Evolutionary conservation across 1,140 invertebrate genomes (phyloP).

Genomic region (Helicoverpa armigera): DNA sequence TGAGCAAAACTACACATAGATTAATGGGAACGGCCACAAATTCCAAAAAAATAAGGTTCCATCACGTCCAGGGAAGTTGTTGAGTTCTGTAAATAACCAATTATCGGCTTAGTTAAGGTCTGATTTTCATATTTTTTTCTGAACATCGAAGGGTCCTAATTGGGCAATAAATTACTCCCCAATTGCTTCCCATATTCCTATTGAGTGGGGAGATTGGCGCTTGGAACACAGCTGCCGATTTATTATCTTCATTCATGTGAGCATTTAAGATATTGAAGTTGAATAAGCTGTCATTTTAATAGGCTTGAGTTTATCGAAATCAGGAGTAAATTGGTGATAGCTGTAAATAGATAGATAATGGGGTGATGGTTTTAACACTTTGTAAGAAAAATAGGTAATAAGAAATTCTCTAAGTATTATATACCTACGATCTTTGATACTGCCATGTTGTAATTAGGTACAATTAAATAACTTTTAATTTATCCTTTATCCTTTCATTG

Average conservation of each 20-base stretch:
- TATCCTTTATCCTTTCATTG: no score
- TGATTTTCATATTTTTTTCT: constrained; percentile 58
- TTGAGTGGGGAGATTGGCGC: constrained; percentile 52
- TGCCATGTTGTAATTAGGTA: no score
- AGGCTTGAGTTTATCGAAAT: background rate
- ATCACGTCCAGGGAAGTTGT: constrained; percentile 49
- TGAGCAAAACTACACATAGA: no score
- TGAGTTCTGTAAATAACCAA: constrained; percentile 63
- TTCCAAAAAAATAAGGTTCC: constrained; percentile 35
- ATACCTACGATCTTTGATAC: no score
- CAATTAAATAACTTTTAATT: no score
- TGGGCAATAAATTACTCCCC: constrained; percentile 65
- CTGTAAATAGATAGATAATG: no score
- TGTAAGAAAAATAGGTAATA: no score
- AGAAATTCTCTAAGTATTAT: no score
- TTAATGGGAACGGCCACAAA: constrained; percentile 43
- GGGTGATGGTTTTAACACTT: no score
- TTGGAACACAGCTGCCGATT: constrained; percentile 42
- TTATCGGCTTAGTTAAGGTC: constrained; percentile 58
- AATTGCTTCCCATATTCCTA: constrained; percentile 55
- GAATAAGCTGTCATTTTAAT: constrained; percentile 9
- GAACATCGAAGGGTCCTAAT: constrained; percentile 54
- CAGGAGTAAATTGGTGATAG: no score
- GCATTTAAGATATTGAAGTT: constrained; percentile 3
- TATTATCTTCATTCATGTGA: constrained; percentile 1